Base-by-base conservation (phyloP, 2,888 invertebrate species). In the Drosophila limbata region DNA sequence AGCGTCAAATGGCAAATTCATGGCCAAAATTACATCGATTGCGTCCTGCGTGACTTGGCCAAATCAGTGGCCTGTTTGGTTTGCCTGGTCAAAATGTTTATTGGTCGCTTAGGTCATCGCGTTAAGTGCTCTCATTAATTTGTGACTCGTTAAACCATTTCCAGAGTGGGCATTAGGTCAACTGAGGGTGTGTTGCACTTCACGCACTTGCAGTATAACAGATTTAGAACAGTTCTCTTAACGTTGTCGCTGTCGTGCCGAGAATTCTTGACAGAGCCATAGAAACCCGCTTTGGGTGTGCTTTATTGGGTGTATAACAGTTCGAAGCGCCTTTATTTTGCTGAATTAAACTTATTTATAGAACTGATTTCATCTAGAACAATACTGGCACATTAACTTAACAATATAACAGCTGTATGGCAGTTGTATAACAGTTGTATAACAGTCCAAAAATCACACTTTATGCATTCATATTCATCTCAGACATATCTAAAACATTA, bases 11-110 rank as follows among this genome's bases (percentile, higher is more conserved):
- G 53, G 40, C 48, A 67, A 72, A 64, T 57, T 64, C 57, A 64
- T 44, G 64, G 57, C 48, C 57, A 63, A 44, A 61, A 9, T 28
- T 31, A 59, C 62, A 61, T 69, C 69, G 73, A 73, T 78, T 76
- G 69, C 64, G 45, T 69, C 62, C 78, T 78, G 83, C 83, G 83
- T 83, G 83, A 83, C 83, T 74, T 69, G 83, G 48, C 65, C 67
- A 77, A 82, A 84, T 83, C 78, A 69, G 50, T 51, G 57, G 11
- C 51, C 44, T 31, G 70, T 71, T 71, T 66, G 51, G 61, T 78
- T 70, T 19, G 73, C 73, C 73, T 66, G 37, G 25, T 37, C 47
- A 57, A 35, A 25, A 47, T 11, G 8, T 74, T 72, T 25, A 69
- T 75, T 73, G 67, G 47, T 51, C 47, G 59, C 73, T 77, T 66